Evolutionary conservation across 2,113 vertebrate species (phyloP), one percentile per base, ranked within the genome.

Genomic region (Apus apus): DNA sequence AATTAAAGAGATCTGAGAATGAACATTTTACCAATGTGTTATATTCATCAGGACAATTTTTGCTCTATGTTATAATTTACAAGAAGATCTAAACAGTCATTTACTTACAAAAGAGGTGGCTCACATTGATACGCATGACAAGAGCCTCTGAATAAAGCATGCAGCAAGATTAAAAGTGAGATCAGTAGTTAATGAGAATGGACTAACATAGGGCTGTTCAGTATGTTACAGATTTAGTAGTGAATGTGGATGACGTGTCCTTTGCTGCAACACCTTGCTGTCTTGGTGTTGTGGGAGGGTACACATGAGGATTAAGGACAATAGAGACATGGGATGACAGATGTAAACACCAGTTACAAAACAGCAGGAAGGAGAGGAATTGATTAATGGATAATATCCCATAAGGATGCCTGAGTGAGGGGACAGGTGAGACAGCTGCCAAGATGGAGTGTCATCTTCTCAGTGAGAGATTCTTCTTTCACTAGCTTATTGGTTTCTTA

Each of bases 61-160:
- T 88, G 53, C 72, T 83, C 74, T 90, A 45, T 67, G 22, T 36
- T 74, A 81, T n/a, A 76, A 40, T 65, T 95, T 94, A 84, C 82
- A 90, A 85, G 77, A 91, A 94, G 62, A 78, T 86, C 68, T 67
- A 74, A 94, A 80, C 66, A 79, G 56, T 54, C 66, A 51, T 88
- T 80, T 91, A 73, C 87, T 96, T 91, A 81, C 27, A 15, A 89
- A 95, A 92, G 94, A 91, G 91, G 91, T 85, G 70, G 72, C 64
- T 97, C 34, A 77, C 64, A 67, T 27, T 29, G 32, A 81, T 60
- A 56, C 4, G 15, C 92, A 56, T 77, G 83, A 93, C 40, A 87
- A 86, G 80, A 89, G 30, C 22, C 73, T 70, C 58, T 84, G 93
- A 82, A 93, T 65, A 79, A 91, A 97, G 94, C 89, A 92, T 16